Evolutionary conservation across 2,888 invertebrate genomes (phyloP), one percentile per base, ranked within the genome.

Genomic region (Nesidiocoris tenuis): DNA sequence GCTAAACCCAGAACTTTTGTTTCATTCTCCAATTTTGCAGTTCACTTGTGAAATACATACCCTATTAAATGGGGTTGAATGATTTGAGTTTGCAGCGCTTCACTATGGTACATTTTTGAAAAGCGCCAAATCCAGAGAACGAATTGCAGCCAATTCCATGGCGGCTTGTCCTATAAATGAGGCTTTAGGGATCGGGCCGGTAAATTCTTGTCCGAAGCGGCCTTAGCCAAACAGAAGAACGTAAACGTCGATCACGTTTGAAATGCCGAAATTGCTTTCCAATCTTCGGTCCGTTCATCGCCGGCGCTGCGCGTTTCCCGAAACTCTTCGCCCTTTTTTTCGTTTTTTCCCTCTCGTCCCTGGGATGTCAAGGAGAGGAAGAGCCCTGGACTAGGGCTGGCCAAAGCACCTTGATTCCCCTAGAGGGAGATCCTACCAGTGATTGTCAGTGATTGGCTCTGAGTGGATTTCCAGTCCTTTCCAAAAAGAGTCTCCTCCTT

Each of bases 361-460:
- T 39, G 39, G 5, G 39, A 39, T 7, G 39, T n/a, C n/a, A 39
- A 39, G 12, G 12, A 39, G 39, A 39, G 5, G 39, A 39, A 39
- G 5, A 39, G 39, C 39, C 39, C 12, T 39, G 39, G 5, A 39
- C 39, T 39, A 39, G 39, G 12, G 39, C 3, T 39, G 39, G 39
- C 12, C 39, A 12, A 39, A 25, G 70, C 61, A 24, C 54, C 39
- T 72, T 72, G 72, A 72, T 72, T 72, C 72, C 72, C 72, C 72
- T 19, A 39, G 72, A 72, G 72, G 54, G 61, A 72, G 63, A 72
- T 72, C 72, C 61, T 61, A 25, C 72, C 61, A 61, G 72, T 72
- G 72, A 72, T 72, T 72, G 72, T 63, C 72, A 72, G 72, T 72
- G 72, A 72, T 72, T 72, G 72, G 72, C 63, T 72, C 72, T 17